A percentile compares a stretch with the other conserved stretches of the same genome.
These are phyloP conservation scores for Drymodes brunneopygia DNA, from an alignment of 2,113 vertebrate genomes.

Conservation along the genomic window DNA sequence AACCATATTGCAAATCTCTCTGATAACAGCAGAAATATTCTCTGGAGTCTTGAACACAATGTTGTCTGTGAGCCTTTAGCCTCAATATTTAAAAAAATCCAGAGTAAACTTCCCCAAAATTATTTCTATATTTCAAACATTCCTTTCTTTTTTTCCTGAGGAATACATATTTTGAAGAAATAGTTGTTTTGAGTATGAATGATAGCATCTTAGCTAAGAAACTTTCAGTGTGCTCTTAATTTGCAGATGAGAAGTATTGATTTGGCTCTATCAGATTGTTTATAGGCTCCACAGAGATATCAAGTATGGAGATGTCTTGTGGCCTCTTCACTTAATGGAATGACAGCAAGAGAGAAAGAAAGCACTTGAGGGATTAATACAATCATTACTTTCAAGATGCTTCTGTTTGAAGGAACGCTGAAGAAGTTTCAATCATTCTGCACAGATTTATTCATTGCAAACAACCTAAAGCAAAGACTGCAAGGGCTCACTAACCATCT, in stretches of 20 bases:
- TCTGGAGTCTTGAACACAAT: background rate
- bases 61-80: background rate
- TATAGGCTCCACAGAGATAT: background rate
- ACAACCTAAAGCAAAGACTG: background rate
- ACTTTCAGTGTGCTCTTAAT: background rate
- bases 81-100: background rate
- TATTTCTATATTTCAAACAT: background rate
- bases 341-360: background rate
- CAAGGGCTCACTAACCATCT: background rate
- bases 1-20: background rate
- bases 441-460: background rate
- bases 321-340: background rate
- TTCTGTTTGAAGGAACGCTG: conserved; percentile 8
- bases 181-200: background rate
- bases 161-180: background rate
- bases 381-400: background rate
- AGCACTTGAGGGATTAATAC: background rate
- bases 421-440: background rate
- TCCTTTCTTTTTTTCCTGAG: background rate
- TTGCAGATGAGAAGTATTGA: background rate
- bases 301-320: background rate
- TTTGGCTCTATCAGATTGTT: background rate
- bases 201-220: background rate
- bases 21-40: background rate
- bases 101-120: background rate